phyloP scores from a whole-genome alignment of 2,888 invertebrate genomes.

The Drosophila ezoana region DNA sequence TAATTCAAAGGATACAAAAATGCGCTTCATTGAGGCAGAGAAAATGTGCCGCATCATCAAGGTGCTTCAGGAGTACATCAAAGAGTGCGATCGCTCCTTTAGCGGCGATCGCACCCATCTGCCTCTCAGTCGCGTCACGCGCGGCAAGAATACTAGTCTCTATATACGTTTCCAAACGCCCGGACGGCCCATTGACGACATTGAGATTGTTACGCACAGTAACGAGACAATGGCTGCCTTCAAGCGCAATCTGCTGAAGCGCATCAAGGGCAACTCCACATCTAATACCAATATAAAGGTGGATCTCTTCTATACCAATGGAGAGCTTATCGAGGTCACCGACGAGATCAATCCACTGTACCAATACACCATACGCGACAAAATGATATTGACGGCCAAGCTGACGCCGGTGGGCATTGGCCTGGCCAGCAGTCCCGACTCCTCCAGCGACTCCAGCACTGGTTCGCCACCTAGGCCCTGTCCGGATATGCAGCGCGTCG shows the following conservation, averaged over 20 bases:
- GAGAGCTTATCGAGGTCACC: slow-evolving; percentile 93
- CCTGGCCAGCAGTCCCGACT: slow-evolving; percentile 93
- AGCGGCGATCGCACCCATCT: slow-evolving; percentile 94
- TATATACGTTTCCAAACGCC: slow-evolving; percentile 95
- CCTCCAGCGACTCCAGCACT: slow-evolving; percentile 97
- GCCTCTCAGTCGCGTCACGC: slow-evolving; percentile 93
- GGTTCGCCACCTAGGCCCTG: slow-evolving; percentile 95
- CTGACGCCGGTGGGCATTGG: slow-evolving; percentile 90
- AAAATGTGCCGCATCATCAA: slow-evolving; percentile 97
- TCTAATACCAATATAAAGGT: slow-evolving; percentile 92
- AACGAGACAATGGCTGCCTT: slow-evolving; percentile 96
- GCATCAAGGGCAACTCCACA: slow-evolving; percentile 86
- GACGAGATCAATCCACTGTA: slow-evolving; percentile 95
- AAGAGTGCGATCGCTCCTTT: slow-evolving; percentile 96
- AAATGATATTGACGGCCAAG: slow-evolving; percentile 94
- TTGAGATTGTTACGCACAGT: slow-evolving; percentile 96
- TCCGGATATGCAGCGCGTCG: slow-evolving; percentile 90
- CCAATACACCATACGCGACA: slow-evolving; percentile 89
- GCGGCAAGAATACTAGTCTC: slow-evolving; percentile 95
- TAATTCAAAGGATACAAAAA: slow-evolving; percentile 82
- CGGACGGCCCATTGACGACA: slow-evolving; percentile 94
- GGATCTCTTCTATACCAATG: slow-evolving; percentile 93
- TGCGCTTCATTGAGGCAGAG: slow-evolving; percentile 88
- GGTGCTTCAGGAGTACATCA: slow-evolving; percentile 97
- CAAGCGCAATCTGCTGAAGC: slow-evolving; percentile 89